Evolutionary conservation across 2,797 vertebrate species (phyloP), one percentile per base, ranked within the genome.

Genomic region (Champsocephalus esox): DNA sequence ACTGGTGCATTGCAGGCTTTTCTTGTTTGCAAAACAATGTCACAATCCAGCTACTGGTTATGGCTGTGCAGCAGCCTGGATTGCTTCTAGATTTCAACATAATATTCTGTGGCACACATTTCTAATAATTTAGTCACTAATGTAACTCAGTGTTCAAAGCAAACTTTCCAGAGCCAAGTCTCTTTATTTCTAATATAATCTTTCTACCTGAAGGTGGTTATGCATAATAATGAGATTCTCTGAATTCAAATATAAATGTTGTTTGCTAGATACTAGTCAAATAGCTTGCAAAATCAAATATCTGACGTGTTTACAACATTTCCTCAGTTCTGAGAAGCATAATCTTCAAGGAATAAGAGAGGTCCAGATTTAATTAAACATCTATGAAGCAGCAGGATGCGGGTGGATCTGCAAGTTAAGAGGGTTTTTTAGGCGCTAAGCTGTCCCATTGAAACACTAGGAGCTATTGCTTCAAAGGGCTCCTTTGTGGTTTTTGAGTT

Each of bases 351-450:
- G 86, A 71, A 66, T 80, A 77, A 43, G 55, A 16, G 6, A 28
- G 19, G 68, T 67, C 73, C 51, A 38, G 76, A 88, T 91, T 92
- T 91, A 94, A 92, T 94, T 88, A 89, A 91, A 90, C 80, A 84
- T 89, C 83, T 83, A 75, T 84, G 76, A 89, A 89, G 75, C 81
- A 66, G 82, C 67, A 75, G 80, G 76, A 77, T 80, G 62, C 54
- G 9, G 79, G 75, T 71, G 75, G 68, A 84, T 91, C 66, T 84
- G 74, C 34, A 75, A 77, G 83, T 92, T 93, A 81, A 85, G 79
- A 83, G 71, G 61, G 69, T 66, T 82, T 80, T 38, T 66, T 59
- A 59, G 60, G 65, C 21, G 9, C 78, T 76, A 3, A 28, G 84
- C 83, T 84, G 69, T 88, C 79, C 83, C 71, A 75, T 73, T 88